Percentiles rank a stretch among this genome's conserved stretches.
Conservation (phyloP, 2,888 invertebrate genomes). For the Sialis fuliginosa region DNA sequence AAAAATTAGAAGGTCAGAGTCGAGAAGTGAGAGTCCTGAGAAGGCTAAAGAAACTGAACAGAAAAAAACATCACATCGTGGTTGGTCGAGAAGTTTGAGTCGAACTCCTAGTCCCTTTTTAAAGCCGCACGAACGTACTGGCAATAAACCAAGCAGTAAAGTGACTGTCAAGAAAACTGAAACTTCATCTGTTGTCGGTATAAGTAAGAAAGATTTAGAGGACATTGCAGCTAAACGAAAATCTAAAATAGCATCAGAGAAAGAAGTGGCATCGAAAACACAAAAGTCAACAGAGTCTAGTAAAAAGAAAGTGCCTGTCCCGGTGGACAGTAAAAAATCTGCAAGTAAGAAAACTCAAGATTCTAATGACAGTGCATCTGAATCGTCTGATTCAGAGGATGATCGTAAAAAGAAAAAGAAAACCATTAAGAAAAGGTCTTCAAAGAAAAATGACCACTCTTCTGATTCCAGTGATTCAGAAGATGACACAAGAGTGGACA, state of each 20-base stretch:
- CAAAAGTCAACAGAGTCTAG: slow-evolving; percentile 15
- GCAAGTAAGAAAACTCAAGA: slow-evolving; percentile 25
- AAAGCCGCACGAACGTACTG: slow-evolving; percentile 41
- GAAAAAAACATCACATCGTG: slow-evolving; percentile 19
- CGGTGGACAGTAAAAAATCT: slow-evolving; percentile 18
- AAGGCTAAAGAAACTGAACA: slow-evolving; percentile 17
- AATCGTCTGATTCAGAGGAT: slow-evolving; percentile 23
- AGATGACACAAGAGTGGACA: slow-evolving; percentile 18
- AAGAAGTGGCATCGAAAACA: slow-evolving; percentile 2
- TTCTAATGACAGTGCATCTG: slow-evolving; percentile 20
- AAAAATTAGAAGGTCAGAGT: slow-evolving; percentile 19
- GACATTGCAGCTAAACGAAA: slow-evolving; percentile 21
- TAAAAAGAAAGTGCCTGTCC: slow-evolving; percentile 12
- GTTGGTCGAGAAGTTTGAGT: slow-evolving; percentile 62
- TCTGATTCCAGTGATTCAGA: slow-evolving; percentile 24
- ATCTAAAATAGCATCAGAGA: slow-evolving; percentile 11
- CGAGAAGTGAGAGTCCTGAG: slow-evolving; percentile 20
- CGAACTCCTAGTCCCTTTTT: slow-evolving; percentile 75
- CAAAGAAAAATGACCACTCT: slow-evolving; percentile 31
- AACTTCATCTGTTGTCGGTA: slow-evolving; percentile 10
- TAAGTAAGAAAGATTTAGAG: slow-evolving; percentile 16
- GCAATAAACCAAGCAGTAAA: neutral
- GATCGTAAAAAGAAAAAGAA: slow-evolving; percentile 19
- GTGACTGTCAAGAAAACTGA: slow-evolving; percentile 26
- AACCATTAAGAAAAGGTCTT: slow-evolving; percentile 19